phyloP scores from a whole-genome alignment of 2,888 invertebrate genomes.

The Ferrisia virgata region DNA sequence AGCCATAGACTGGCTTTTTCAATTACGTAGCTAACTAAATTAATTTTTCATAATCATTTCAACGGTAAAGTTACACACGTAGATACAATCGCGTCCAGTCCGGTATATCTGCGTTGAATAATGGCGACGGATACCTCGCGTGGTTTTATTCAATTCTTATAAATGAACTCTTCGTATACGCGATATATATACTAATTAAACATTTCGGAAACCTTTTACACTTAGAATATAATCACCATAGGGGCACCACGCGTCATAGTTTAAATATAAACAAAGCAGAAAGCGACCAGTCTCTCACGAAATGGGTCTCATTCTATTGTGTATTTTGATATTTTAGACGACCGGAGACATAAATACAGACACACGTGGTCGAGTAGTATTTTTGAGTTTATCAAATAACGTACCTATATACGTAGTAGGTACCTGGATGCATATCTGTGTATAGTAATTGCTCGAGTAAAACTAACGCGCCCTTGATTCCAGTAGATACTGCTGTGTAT shows the following conservation, averaged over 20 bases:
- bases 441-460: background rate
- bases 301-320: background rate
- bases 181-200: conserved; percentile 8
- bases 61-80: background rate
- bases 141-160: background rate
- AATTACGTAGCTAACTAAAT: background rate
- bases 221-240: background rate
- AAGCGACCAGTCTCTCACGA: background rate
- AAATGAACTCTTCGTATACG: background rate
- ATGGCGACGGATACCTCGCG: background rate
- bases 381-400: background rate
- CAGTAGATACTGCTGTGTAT: background rate
- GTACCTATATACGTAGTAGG: too few species aligned
- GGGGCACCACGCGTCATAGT: conserved; percentile 7
- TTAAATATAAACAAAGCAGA: conserved; percentile 9
- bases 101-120: background rate
- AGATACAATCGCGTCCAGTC: background rate
- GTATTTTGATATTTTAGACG: background rate
- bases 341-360: too few species aligned
- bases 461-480: background rate
- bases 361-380: background rate
- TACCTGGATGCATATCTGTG: background rate
- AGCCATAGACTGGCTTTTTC: background rate
- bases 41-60: conserved; percentile 15
- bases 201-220: conserved; percentile 1